Base-by-base conservation (phyloP, 1,140 invertebrate species). In the Microplitis mediator region DNA sequence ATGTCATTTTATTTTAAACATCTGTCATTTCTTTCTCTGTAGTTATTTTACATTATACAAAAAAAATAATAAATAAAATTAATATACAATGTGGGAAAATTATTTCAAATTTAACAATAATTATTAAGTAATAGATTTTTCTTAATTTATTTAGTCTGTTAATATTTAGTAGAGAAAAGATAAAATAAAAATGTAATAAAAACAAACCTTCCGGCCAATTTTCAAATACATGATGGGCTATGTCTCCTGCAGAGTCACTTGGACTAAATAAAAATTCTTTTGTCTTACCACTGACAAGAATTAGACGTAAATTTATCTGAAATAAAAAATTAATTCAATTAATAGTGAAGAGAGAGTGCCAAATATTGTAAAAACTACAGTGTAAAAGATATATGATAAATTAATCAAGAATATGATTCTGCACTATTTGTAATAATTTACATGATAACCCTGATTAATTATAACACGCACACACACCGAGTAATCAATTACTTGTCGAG, bases 241-340 rank as follows among this genome's bases (percentile, higher is more conserved):
- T 98, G 88, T 99, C 97, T 78, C 96, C 96, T 78, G 97, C 98
- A 69, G 97, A 98, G 89, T 98, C 97, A 83, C 93, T 95, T 61
- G 97, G 95, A 84, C 92, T 95, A 89, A 99, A 99, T 84, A 98
- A 90, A 90, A 97, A 99, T 90, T 99, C 97, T 91, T 98, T 97
- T 86, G 97, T 99, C 89, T 98, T 98, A 74, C 97, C 98, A 86
- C 95, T 98, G 81, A 99, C 97, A 81, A 99, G 91, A 82, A 99
- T 99, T 85, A 99, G 91, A 81, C 96, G 92, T 83, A 99, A 90
- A 88, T 98, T 99, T 84, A 99, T 98, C 97, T 96, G 92, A 34
- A 92, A 93, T 76, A 73, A 77, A 79, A 61, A 8, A 61, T 23
- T 32, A 31, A 61, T 23, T 23, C 23, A 23, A 23, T 23, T 23